Conservation (phyloP, 2,888 invertebrate genomes). For the Drosophila falleni region DNA sequence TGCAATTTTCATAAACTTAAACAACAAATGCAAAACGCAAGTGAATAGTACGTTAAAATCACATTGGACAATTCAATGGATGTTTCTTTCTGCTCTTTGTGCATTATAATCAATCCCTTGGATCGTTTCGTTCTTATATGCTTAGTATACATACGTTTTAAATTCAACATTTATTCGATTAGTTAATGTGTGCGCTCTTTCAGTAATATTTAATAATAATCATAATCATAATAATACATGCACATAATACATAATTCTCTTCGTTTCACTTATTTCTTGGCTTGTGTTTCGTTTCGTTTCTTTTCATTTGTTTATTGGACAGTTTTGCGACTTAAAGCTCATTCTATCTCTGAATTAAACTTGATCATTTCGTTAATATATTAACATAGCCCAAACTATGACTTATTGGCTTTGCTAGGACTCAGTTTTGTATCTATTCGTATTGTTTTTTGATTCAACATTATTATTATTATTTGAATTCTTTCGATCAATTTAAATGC, state of each 20-base stretch:
- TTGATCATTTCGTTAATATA: constrained; percentile 27
- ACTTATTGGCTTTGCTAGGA: constrained; percentile 64
- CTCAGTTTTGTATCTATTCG: constrained; percentile 55
- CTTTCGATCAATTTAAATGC: constrained; percentile 54
- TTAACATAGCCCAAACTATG: constrained; percentile 22
- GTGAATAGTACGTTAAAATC: constrained; percentile 43
- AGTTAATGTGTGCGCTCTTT: constrained; percentile 53
- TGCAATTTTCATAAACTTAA: constrained; percentile 51
- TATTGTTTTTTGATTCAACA: constrained; percentile 44
- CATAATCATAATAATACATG: constrained; percentile 61
- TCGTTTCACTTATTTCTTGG: constrained; percentile 19
- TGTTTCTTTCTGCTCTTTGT: constrained; percentile 24
- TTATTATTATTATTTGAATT: constrained; percentile 32
- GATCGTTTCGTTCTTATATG: constrained; percentile 29
- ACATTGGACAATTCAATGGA: constrained; percentile 31
- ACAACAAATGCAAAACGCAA: constrained; percentile 68
- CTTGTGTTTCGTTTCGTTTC: constrained; percentile 28
- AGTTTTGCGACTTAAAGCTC: constrained; percentile 59
- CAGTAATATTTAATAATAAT: constrained; percentile 30
- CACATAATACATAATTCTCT: constrained; percentile 58
- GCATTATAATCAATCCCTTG: constrained; percentile 34
- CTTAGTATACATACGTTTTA: constrained; percentile 68
- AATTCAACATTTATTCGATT: constrained; percentile 81
- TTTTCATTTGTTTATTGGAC: constrained; percentile 34
- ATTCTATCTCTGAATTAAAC: constrained; percentile 37